Base-by-base conservation (phyloP, 1,140 invertebrate genomes). In the Hyles vespertilio region DNA sequence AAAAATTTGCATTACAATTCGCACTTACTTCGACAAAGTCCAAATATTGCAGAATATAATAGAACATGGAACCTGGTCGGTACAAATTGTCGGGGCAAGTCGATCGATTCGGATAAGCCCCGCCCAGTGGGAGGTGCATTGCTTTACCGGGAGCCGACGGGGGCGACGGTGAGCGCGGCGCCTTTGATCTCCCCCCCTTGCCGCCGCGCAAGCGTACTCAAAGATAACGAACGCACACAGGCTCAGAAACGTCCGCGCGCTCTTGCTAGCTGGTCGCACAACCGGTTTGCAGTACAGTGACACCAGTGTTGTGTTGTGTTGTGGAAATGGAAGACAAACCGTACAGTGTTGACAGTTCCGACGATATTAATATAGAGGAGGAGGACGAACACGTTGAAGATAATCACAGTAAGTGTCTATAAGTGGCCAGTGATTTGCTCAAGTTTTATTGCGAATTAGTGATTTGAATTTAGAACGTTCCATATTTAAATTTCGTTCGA, bases 71-170 rank as follows among this genome's bases (percentile, higher is more conserved):
- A 84, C 81, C 57, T 57, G 69, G 69, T 83, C 55, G 12, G 9
- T 11, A 44, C n/a, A n/a, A 63, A 58, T 64, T 52, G 70, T 80
- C 79, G 63, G 56, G 63, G 53, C 79, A 70, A 81, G 82, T 84
- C 62, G 76, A 88, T 84, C 82, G 80, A 89, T 87, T 77, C 67
- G 56, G 81, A 84, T 66, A 85, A 60, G 84, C 86, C 56, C 79
- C 86, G 84, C 86, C 86, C 74, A 57, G 50, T 83, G 81, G 83
- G 85, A 84, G 86, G 84, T 55, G 53, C 93, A 85, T 50, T 96
- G 94, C 78, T 81, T 80, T 82, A 76, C 73, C 78, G 84, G 85
- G 77, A 88, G 87, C 80, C 72, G 79, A 78, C 68, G 79, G 70
- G 77, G 78, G 72, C 79, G 81, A 72, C 74, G 70, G 64, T 56